phyloP scores from a whole-genome alignment of 2,888 invertebrate species.

The Leistus spinibarbis region DNA sequence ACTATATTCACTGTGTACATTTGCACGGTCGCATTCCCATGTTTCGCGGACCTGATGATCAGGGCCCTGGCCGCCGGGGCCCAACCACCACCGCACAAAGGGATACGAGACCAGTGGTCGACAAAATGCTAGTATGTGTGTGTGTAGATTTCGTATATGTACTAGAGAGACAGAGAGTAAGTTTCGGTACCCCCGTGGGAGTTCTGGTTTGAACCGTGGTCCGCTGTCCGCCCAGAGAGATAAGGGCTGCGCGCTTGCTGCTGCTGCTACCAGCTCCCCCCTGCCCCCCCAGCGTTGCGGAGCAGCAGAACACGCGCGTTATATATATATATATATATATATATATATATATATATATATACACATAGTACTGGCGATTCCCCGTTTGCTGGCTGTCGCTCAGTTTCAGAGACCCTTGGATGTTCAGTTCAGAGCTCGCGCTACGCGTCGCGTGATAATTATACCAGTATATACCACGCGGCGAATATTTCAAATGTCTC shows the following conservation, averaged over 20 bases:
- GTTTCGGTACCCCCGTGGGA: not conserved
- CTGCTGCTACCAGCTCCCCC: not conserved
- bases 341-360: too few species aligned
- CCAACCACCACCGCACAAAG: not conserved
- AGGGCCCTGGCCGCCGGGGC: not conserved
- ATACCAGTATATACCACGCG: not conserved
- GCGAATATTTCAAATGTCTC: not conserved
- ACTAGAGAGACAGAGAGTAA: not conserved
- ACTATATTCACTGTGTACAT: not conserved
- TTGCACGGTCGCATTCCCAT: slow-evolving; percentile 10
- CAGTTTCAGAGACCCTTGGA: not conserved
- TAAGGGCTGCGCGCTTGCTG: not conserved
- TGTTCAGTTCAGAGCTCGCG: not conserved
- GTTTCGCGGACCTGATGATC: slow-evolving; percentile 2
- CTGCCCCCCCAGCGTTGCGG: not conserved
- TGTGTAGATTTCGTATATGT: not conserved
- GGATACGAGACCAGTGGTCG: not conserved
- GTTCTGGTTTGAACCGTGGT: not conserved
- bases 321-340: not conserved
- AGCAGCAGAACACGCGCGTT: not conserved
- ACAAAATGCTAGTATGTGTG: not conserved
- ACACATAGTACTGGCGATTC: too few species aligned
- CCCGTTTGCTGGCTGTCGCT: not conserved
- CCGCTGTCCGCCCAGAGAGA: not conserved
- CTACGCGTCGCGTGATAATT: not conserved